phyloP scores from a whole-genome alignment of 2,113 vertebrate genomes.

The Callipepla californica region DNA sequence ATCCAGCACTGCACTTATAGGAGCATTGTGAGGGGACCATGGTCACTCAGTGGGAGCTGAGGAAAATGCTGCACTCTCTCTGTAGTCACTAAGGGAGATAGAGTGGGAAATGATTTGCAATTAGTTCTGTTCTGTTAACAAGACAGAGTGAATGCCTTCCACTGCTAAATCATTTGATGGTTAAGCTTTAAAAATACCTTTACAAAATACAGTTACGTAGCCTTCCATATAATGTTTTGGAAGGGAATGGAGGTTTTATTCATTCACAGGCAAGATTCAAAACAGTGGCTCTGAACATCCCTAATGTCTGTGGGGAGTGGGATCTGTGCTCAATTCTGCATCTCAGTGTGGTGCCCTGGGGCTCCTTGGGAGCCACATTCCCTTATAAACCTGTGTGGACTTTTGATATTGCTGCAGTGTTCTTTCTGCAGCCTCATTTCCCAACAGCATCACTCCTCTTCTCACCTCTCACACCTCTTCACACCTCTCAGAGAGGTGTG shows the following conservation, averaged over 20 bases:
- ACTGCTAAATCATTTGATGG: neutral
- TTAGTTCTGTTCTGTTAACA: neutral
- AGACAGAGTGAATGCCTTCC: neutral
- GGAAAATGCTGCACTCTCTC: neutral
- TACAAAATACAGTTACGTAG: neutral
- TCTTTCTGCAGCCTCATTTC: neutral
- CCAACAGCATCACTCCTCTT: neutral
- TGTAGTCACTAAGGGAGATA: neutral
- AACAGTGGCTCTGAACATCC: neutral
- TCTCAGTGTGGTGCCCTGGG: neutral
- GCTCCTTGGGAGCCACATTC: neutral
- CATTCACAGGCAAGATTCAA: neutral
- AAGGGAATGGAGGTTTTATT: neutral
- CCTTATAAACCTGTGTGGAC: neutral
- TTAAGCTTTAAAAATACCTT: neutral
- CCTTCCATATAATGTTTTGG: neutral
- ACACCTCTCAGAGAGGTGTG: neutral
- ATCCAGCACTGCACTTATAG: neutral
- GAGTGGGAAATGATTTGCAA: rapidly evolving
- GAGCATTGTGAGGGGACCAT: neutral
- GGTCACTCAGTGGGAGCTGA: neutral
- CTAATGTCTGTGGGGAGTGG: neutral
- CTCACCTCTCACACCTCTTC: no score
- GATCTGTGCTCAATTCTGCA: neutral
- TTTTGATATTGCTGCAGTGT: neutral